Evolutionary conservation across 2,797 vertebrate species (phyloP).

Genomic region (Carapus acus): DNA sequence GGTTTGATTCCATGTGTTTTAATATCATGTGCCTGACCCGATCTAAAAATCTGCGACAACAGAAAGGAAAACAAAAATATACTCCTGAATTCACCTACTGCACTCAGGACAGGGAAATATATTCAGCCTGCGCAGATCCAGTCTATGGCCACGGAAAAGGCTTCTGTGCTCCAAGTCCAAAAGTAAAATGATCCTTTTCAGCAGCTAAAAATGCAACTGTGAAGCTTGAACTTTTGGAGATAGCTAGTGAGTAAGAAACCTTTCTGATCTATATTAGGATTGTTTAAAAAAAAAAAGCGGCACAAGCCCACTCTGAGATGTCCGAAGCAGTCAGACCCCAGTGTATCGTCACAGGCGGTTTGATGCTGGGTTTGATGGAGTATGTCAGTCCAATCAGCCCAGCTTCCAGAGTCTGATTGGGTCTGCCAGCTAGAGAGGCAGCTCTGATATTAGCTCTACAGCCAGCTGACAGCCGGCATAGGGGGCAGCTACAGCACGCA

Average conservation of each 20-base stretch:
- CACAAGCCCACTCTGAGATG: slow-evolving; percentile 50
- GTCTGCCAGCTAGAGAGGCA: slow-evolving; percentile 73
- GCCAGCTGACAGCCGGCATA: slow-evolving; percentile 72
- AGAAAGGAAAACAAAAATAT: slow-evolving; percentile 17
- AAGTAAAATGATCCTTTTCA: not conserved
- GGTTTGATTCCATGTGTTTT: slow-evolving; percentile 68
- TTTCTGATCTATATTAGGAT: slow-evolving; percentile 61
- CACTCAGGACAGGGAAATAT: slow-evolving; percentile 1
- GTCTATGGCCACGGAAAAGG: too few species aligned
- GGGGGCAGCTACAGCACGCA: slow-evolving; percentile 60
- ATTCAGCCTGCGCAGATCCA: not conserved
- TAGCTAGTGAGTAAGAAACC: slow-evolving; percentile 37
- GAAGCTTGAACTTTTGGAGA: slow-evolving; percentile 20
- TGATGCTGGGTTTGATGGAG: slow-evolving; percentile 76
- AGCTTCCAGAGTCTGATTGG: slow-evolving; percentile 76
- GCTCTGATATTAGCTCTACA: slow-evolving; percentile 74
- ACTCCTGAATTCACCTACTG: slow-evolving; percentile 25
- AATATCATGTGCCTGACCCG: slow-evolving; percentile 51
- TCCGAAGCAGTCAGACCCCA: slow-evolving; percentile 66
- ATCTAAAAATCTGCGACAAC: slow-evolving; percentile 23
- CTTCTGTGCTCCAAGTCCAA: too few species aligned
- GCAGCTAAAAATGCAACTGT: slow-evolving; percentile 10
- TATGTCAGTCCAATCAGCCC: slow-evolving; percentile 81
- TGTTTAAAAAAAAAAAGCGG: slow-evolving; percentile 63
- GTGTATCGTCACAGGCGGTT: slow-evolving; percentile 62